A percentile compares a stretch with the other conserved stretches of the same genome.
These are phyloP conservation scores for Euleptes europaea DNA, from an alignment of 2,113 vertebrate species.

Conservation along the genomic window DNA sequence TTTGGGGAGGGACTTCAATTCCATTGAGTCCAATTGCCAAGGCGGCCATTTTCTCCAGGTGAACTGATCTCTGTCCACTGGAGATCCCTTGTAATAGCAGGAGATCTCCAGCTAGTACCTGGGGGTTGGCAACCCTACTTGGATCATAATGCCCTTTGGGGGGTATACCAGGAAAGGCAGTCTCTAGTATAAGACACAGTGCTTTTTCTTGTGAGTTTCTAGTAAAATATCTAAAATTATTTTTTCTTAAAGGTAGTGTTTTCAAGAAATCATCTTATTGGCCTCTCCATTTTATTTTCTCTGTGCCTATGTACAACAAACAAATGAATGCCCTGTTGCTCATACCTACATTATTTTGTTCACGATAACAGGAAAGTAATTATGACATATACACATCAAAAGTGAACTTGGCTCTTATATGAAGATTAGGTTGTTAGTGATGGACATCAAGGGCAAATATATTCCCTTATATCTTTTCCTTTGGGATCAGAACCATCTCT, in stretches of 20 bases:
- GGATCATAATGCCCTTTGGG: too few species aligned
- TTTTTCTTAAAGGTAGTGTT: conserved; percentile 25
- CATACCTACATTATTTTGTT: conserved; percentile 14
- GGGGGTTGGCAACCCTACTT: too few species aligned
- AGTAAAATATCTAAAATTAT: neutral
- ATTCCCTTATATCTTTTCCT: neutral
- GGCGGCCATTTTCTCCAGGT: too few species aligned
- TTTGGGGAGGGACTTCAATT: too few species aligned
- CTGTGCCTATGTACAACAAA: neutral
- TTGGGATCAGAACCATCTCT: conserved; percentile 34
- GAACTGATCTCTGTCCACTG: too few species aligned
- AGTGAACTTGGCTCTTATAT: conserved; percentile 20
- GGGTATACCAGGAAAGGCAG: too few species aligned
- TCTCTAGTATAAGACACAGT: neutral
- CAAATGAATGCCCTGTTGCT: neutral
- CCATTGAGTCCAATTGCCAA: too few species aligned
- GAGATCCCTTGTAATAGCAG: too few species aligned
- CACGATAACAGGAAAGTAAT: conserved; percentile 29
- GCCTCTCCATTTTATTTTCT: conserved; percentile 24
- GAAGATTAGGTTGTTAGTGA: conserved; percentile 26
- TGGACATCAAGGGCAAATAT: conserved; percentile 27
- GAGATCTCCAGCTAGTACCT: too few species aligned
- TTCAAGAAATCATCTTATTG: conserved; percentile 38
- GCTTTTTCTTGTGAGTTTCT: conserved; percentile 10
- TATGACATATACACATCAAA: conserved; percentile 40